A percentile compares a stretch with the other conserved stretches of the same genome.
Conservation (phyloP, 2,888 invertebrate genomes). For the Xanthorhoe designata region DNA sequence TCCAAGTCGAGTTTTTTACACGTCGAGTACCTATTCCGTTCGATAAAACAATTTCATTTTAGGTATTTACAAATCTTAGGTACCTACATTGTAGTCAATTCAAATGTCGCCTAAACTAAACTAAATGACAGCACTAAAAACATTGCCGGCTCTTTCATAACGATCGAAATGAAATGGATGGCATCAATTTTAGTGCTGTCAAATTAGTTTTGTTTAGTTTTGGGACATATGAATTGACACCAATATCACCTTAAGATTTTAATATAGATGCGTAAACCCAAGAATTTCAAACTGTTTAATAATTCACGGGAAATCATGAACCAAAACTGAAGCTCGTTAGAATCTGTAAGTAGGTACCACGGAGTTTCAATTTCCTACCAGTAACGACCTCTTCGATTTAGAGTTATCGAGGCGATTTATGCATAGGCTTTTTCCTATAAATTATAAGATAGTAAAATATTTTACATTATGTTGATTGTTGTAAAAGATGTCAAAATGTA, state of each 20-base stretch:
- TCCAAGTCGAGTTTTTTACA: too few species aligned
- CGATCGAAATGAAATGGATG: too few species aligned
- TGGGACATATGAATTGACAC: too few species aligned
- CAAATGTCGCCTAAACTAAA: too few species aligned
- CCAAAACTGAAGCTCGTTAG: conserved; percentile 50
- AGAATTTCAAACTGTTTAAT: conserved; percentile 36
- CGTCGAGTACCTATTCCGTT: too few species aligned
- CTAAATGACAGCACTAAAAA: too few species aligned
- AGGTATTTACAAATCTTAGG: too few species aligned
- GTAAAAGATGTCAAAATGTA: conserved; percentile 4
- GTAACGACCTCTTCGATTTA: conserved; percentile 63
- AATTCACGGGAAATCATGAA: conserved; percentile 47
- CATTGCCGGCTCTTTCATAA: too few species aligned
- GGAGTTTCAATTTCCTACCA: conserved; percentile 72
- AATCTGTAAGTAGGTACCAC: conserved; percentile 52
- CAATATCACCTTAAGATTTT: background rate
- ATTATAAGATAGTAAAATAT: conserved; percentile 49
- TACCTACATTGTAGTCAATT: too few species aligned
- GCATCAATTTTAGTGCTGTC: too few species aligned
- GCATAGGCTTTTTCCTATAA: conserved; percentile 38
- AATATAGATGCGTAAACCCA: conserved; percentile 7
- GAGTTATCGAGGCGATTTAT: conserved; percentile 46
- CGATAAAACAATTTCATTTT: too few species aligned
- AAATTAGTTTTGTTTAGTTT: too few species aligned
- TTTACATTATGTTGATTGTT: conserved; percentile 38